Evolutionary conservation across 1,140 invertebrate species (phyloP), one percentile per base, ranked within the genome.

Genomic region (Aphaenogaster ashmeadi): DNA sequence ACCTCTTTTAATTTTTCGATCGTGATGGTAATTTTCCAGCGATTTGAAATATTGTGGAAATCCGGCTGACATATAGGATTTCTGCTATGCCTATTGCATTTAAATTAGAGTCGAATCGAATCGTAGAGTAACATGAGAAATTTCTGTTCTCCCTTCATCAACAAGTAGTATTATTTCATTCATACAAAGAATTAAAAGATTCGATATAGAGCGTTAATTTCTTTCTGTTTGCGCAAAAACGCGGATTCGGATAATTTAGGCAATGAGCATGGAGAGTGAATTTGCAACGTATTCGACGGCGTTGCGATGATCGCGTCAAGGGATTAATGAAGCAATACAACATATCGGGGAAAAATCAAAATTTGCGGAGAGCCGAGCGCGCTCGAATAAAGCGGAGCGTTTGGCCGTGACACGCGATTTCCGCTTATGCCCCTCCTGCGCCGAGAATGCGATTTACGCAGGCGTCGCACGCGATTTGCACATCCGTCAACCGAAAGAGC

Each of bases 321-420:
- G 80, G 80, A 84, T 84, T 84, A 84, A 75, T 75, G 54, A 84
- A 84, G 80, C 80, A 60, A 75, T 84, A 50, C 54, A 60, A 84
- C 69, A 33, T 74, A 84, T 74, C 80, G 54, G 71, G 54, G 66
- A 84, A 80, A 79, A 90, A 90, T 83, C 71, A 88, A 87, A 90
- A 64, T 66, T 69, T 33, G 21, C 15, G 44, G 15, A 9, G 58
- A 54, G 78, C 71, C 58, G 41, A 27, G 27, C 66, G 54, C 50
- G 69, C 41, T 77, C 67, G 67, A 47, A 52, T 62, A 77, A 88
- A 71, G 44, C 58, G 44, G 62, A 83, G 83, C 66, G 78, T 90
- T 90, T 88, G 75, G 21, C 52, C 78, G 83, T 84, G 89, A 91
- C 89, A 89, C 83, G 90, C 90, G 89, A 91, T 91, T 89, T 91